phyloP scores from a whole-genome alignment of 2,888 invertebrate genomes.

The Blera fallax region DNA sequence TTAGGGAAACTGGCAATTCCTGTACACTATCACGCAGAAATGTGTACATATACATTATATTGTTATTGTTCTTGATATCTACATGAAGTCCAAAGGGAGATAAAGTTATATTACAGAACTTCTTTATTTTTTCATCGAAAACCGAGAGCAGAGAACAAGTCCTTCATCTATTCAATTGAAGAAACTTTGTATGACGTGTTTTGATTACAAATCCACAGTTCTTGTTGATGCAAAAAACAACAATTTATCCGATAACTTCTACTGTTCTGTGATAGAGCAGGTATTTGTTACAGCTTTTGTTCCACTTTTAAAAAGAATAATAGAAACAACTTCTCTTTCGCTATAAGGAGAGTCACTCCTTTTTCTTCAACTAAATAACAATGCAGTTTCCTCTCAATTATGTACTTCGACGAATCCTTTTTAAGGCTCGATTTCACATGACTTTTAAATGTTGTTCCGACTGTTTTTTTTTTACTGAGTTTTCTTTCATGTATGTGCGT shows the following conservation, averaged over 20 bases:
- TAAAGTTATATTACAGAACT: slow-evolving; percentile 19
- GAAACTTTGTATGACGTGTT: slow-evolving; percentile 33
- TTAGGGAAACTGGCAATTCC: neutral
- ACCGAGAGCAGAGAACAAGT: neutral
- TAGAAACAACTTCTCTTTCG: slow-evolving; percentile 3
- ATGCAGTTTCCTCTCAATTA: slow-evolving; percentile 62
- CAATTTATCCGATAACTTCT: neutral
- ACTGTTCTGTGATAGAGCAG: neutral
- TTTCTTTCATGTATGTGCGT: slow-evolving; percentile 14
- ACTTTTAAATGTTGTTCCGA: slow-evolving; percentile 37
- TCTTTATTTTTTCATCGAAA: neutral
- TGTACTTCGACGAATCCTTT: slow-evolving; percentile 9
- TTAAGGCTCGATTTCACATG: slow-evolving; percentile 61
- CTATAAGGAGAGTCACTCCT: neutral
- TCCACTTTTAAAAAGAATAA: slow-evolving; percentile 3
- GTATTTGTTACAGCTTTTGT: slow-evolving; percentile 31
- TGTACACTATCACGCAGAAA: neutral
- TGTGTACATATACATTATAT: neutral
- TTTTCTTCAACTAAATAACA: slow-evolving; percentile 20
- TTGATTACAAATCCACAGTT: slow-evolving; percentile 20
- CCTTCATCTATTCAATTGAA: neutral
- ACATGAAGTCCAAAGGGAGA: neutral
- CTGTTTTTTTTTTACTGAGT: neutral
- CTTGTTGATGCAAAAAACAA: slow-evolving; percentile 6
- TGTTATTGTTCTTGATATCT: neutral